These are phyloP conservation scores for Platyscapa corneri DNA, from an alignment of 1,140 invertebrate genomes.

Conservation along the genomic window DNA sequence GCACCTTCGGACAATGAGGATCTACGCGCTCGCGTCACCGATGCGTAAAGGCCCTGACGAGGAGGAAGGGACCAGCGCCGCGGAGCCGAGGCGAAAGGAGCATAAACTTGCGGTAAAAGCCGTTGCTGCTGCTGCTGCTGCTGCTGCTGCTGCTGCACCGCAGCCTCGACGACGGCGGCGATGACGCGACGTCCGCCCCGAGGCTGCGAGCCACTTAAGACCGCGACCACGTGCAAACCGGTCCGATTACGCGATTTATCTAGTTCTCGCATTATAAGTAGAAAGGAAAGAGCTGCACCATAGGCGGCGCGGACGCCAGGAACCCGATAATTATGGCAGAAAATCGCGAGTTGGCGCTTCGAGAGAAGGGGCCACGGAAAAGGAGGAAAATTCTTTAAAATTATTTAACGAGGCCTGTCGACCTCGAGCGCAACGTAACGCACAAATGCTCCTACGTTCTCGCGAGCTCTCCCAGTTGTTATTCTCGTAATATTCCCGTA, in stretches of 20 bases:
- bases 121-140: background rate
- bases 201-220: constrained; percentile 14
- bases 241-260: constrained; percentile 39
- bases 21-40: constrained; percentile 6
- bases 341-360: too few relatives aligned
- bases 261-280: constrained; percentile 14
- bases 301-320: background rate
- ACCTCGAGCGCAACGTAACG: too few relatives aligned
- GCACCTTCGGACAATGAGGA: constrained; percentile 41
- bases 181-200: background rate
- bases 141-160: background rate
- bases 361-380: too few relatives aligned
- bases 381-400: too few relatives aligned
- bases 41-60: background rate
- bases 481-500: too few relatives aligned
- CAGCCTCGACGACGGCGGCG: background rate
- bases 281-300: background rate
- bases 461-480: too few relatives aligned
- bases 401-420: too few relatives aligned
- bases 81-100: background rate
- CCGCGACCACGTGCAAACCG: constrained; percentile 9
- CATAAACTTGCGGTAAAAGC: background rate
- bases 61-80: background rate
- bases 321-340: background rate
- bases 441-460: too few relatives aligned